Evolutionary conservation across 2,113 vertebrate genomes (phyloP).

Genomic region (Pteruthius melanotis): DNA sequence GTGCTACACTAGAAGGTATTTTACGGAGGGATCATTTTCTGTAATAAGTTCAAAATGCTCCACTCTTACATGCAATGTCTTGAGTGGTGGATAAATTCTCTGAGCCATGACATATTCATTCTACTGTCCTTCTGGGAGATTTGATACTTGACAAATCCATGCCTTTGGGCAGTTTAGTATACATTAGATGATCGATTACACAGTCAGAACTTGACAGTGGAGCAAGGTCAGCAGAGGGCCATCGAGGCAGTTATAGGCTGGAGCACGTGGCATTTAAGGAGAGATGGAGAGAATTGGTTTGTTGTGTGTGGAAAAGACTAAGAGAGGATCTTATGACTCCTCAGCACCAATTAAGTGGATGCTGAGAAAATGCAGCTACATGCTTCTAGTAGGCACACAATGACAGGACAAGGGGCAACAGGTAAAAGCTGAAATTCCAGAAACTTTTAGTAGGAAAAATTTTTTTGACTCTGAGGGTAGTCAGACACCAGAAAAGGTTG

Average conservation of each 20-base stretch:
- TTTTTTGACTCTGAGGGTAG: not conserved
- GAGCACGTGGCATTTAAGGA: not conserved
- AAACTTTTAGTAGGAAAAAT: not conserved
- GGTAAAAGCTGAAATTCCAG: not conserved
- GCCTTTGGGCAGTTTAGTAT: not conserved
- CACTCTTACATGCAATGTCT: not conserved
- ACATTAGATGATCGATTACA: not conserved
- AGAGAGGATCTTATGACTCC: not conserved
- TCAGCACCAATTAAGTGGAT: not conserved
- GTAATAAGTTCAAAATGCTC: not conserved
- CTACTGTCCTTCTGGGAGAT: not conserved
- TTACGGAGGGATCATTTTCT: not conserved
- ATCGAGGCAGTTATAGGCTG: not conserved
- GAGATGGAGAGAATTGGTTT: not conserved
- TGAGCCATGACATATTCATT: not conserved
- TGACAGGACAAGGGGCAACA: not conserved
- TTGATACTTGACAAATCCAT: not conserved
- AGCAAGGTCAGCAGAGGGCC: not conserved
- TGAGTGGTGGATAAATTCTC: not conserved
- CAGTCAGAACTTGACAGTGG: not conserved
- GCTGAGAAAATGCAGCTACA: not conserved
- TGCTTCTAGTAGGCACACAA: not conserved
- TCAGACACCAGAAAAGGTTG: not conserved
- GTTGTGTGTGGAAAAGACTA: not conserved
- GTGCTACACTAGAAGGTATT: not conserved